phyloP scores from a whole-genome alignment of 2,888 invertebrate species.

The Monopis laevigella region DNA sequence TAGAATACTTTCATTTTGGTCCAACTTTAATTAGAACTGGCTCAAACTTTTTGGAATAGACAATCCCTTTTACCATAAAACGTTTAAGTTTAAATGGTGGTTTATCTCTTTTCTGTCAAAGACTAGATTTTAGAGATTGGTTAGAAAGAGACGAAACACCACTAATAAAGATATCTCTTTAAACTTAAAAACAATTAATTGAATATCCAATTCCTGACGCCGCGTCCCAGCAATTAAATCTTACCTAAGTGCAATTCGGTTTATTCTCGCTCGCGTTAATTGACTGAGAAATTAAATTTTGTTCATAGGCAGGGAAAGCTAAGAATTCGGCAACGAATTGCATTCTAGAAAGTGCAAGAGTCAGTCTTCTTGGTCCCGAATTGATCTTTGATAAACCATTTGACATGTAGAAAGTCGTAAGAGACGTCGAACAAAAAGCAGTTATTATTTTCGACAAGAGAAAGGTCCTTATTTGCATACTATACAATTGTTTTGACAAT shows the following conservation, averaged over 20 bases:
- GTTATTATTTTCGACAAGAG: slow-evolving; percentile 12
- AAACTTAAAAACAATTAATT: no score
- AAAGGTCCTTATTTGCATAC: slow-evolving; percentile 23
- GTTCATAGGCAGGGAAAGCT: slow-evolving; percentile 1
- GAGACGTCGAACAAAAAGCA: slow-evolving; percentile 18
- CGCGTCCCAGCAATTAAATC: no score
- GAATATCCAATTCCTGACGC: no score
- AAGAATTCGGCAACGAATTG: slow-evolving; percentile 14
- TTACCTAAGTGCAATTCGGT: background rate
- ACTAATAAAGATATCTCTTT: no score
- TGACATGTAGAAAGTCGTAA: slow-evolving; percentile 22
- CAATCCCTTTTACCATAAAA: no score
- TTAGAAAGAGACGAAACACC: no score
- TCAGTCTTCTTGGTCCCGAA: background rate
- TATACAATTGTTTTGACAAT: background rate
- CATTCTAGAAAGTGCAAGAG: slow-evolving; percentile 29
- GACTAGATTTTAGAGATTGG: no score
- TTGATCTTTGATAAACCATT: slow-evolving; percentile 4
- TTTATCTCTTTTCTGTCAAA: no score
- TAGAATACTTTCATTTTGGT: no score
- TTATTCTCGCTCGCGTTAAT: slow-evolving; percentile 17
- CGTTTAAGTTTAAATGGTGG: no score
- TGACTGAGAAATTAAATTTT: slow-evolving; percentile 24
- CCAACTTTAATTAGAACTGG: no score
- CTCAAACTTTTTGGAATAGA: no score